These are phyloP conservation scores for Actinemys pallida DNA, from an alignment of 2,113 vertebrate genomes.

Conservation along the genomic window DNA sequence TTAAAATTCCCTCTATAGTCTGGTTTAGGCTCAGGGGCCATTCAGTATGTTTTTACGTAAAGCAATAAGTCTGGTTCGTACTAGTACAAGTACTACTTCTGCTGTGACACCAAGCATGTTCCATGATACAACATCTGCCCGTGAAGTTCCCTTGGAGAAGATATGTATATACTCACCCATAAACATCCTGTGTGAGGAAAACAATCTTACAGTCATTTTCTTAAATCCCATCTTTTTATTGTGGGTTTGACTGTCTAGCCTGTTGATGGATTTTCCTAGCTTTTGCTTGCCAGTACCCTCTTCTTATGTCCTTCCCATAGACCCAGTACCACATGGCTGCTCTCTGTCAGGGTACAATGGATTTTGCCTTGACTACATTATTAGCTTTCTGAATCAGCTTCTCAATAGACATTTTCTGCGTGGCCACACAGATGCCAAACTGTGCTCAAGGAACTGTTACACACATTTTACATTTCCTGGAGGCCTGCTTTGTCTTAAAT, in stretches of 20 bases:
- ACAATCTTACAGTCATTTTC: background rate
- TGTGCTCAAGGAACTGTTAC: background rate
- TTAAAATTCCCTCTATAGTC: background rate
- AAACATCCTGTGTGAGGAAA: background rate
- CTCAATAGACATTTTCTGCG: background rate
- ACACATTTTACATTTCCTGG: background rate
- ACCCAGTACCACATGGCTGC: background rate
- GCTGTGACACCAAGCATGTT: background rate
- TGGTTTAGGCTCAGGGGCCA: background rate
- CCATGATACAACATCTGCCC: background rate
- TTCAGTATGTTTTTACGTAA: background rate
- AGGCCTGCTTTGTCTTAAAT: background rate
- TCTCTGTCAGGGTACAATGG: background rate
- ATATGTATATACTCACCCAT: background rate
- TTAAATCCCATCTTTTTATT: background rate
- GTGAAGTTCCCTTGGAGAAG: background rate
- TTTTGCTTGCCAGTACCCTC: background rate
- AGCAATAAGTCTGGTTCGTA: background rate
- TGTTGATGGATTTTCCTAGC: background rate
- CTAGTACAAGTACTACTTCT: background rate
- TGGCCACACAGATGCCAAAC: background rate
- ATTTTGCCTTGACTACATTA: background rate
- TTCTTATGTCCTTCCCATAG: background rate
- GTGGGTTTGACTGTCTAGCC: background rate
- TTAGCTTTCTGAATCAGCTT: background rate